Evolutionary conservation across 2,113 vertebrate genomes (phyloP).

Genomic region (Gavialis gangeticus): DNA sequence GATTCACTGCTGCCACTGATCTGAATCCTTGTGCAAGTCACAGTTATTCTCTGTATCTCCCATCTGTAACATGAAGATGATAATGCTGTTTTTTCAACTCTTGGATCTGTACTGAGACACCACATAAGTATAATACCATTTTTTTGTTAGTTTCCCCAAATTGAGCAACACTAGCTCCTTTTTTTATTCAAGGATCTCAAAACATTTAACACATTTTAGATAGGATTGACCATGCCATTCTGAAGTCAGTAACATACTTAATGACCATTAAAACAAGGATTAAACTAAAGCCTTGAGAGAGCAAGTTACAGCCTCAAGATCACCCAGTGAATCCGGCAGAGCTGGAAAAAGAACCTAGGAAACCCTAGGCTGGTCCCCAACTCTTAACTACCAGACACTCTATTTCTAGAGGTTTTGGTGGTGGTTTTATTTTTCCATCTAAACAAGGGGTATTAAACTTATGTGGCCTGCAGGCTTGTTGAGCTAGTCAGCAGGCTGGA

Average conservation of each 20-base stretch:
- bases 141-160: not conserved
- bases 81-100: not conserved
- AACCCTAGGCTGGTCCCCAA: not conserved
- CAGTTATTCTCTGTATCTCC: not conserved
- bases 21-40: not conserved
- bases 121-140: not conserved
- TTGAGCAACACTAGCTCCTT: not conserved
- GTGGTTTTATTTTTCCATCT: not conserved
- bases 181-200: not conserved
- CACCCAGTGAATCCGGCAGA: not conserved
- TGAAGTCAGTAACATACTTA: not conserved
- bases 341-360: not conserved
- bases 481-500: too few species aligned
- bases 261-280: not conserved
- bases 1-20: not conserved
- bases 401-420: not conserved
- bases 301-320: not conserved
- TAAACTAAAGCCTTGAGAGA: not conserved
- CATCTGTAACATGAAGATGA: accelerated
- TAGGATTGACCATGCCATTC: not conserved
- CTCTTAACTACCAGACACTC: not conserved
- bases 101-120: not conserved
- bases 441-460: not conserved
- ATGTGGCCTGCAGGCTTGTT: too few species aligned
- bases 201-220: not conserved